Evolutionary conservation across 2,888 invertebrate genomes (phyloP), one percentile per base, ranked within the genome.

Genomic region (Pediacus dermestoides): DNA sequence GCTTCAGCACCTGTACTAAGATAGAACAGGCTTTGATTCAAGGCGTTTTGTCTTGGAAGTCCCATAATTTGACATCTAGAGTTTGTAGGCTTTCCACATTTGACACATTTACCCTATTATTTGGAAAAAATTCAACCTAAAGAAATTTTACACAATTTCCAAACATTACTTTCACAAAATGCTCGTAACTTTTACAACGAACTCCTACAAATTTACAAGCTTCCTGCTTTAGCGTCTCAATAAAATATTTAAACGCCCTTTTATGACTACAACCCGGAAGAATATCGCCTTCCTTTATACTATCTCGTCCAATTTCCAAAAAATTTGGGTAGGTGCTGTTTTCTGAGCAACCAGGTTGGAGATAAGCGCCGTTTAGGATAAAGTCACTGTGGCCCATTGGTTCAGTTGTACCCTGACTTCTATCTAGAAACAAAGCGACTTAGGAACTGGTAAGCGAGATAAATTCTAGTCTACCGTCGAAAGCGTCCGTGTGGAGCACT

Each of bases 401-500:
- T 36, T 61, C 52, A 15, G 48, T 56, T 9, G 61, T 58, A 3
- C 71, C 71, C 53, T 70, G 70, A 42, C 67, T 62, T 46, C 56
- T 58, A 45, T 50, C 64, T 67, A 37, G 25, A 44, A 37, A 7
- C n/a, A n/a, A n/a, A n/a, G n/a, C n/a, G n/a, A n/a, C n/a, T n/a
- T n/a, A n/a, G n/a, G n/a, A n/a, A 18, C n/a, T 23, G 3, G 26
- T 13, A 31, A 33, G 8, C 7, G 3, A 26, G 25, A 13, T 21
- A 11, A 16, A 38, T 38, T 25, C 26, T n/a, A 9, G 37, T 37
- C 44, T 58, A 63, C 63, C 42, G 41, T 58, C 55, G 42, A 51
- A 59, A 22, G 61, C 57, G 55, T 78, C 77, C 1, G 78, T 76
- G 55, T 80, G 78, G 16, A 80, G 70, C 28, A 75, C 71, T 60